Evolutionary conservation across 2,797 vertebrate genomes (phyloP).

Genomic region (Rhinichthys osculus): DNA sequence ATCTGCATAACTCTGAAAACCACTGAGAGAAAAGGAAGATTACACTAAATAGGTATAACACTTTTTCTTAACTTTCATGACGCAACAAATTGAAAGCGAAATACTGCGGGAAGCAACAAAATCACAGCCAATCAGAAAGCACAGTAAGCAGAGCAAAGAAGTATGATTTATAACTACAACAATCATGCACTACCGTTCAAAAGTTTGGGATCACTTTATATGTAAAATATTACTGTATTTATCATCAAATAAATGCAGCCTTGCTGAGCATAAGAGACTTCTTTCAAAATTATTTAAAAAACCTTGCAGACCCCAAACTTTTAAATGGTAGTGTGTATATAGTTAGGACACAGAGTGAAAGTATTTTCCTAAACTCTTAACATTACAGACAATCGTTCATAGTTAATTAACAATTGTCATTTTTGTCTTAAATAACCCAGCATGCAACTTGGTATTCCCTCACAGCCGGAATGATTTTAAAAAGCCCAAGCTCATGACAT

Average conservation of each 20-base stretch:
- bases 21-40: not conserved
- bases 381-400: too few species aligned
- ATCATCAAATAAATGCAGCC: too few species aligned
- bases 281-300: too few species aligned
- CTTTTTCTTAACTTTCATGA: not conserved
- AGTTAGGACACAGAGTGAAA: not conserved
- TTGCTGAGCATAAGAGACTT: too few species aligned
- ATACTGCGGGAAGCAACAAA: not conserved
- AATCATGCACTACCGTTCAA: not conserved
- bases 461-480: not conserved
- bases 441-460: not conserved
- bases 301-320: not conserved
- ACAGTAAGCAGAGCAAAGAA: not conserved
- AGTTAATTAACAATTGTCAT: too few species aligned
- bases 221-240: too few species aligned
- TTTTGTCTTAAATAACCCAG: too few species aligned
- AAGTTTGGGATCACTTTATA: not conserved
- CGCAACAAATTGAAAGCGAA: not conserved
- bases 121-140: not conserved
- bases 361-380: not conserved
- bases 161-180: not conserved
- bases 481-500: not conserved
- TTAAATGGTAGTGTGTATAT: too few species aligned
- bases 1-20: constrained; percentile 10
- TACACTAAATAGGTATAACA: not conserved